Conservation (phyloP, 2,797 vertebrate species). For the Tokudaia muenninki region DNA sequence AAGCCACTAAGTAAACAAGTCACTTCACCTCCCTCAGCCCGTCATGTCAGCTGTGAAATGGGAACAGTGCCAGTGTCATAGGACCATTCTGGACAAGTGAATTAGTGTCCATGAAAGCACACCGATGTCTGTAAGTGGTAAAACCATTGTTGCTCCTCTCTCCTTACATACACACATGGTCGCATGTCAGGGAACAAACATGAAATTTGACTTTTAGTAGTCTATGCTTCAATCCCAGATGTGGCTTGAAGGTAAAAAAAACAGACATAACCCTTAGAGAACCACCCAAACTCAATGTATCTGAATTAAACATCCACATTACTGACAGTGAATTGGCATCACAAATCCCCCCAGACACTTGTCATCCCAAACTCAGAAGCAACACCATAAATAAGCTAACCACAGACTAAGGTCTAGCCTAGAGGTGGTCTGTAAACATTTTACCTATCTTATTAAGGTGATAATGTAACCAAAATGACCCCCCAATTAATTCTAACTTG, state of each 20-base stretch:
- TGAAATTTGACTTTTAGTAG: slow-evolving; percentile 26
- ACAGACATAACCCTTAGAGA: neutral
- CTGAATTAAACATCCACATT: neutral
- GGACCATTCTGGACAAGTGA: slow-evolving; percentile 9
- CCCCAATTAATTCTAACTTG: slow-evolving; percentile 38
- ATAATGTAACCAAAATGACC: slow-evolving; percentile 19
- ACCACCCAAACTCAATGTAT: slow-evolving; percentile 38
- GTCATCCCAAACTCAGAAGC: neutral
- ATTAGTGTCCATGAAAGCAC: neutral
- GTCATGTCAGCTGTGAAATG: neutral
- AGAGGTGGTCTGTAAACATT: neutral
- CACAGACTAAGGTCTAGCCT: neutral
- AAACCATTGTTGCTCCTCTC: neutral
- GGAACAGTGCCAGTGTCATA: slow-evolving; percentile 23
- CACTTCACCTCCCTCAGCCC: neutral
- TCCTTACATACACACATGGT: neutral
- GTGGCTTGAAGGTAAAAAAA: slow-evolving; percentile 20
- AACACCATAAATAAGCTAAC: neutral
- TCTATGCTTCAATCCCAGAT: slow-evolving; percentile 23
- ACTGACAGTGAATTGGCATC: slow-evolving; percentile 9
- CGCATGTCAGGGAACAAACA: neutral
- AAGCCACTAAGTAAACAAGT: slow-evolving; percentile 38
- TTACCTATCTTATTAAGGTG: slow-evolving; percentile 10
- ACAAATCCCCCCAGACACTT: neutral
- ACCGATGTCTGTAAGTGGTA: neutral